phyloP scores from a whole-genome alignment of 2,113 vertebrate species.

The Sphaerodactylus townsendi region DNA sequence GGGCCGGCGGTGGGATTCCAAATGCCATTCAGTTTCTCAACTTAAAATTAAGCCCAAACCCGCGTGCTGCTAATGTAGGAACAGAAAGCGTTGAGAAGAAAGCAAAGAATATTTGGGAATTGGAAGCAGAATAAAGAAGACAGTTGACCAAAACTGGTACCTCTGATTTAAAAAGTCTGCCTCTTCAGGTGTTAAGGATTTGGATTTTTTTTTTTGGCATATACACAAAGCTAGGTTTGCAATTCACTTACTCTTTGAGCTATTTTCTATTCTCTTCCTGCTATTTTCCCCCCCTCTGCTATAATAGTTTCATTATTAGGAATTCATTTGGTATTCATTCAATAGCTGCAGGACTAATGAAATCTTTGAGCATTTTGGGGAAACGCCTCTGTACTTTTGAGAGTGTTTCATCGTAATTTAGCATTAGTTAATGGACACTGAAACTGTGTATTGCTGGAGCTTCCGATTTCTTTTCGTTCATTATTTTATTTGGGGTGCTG shows the following conservation, averaged over 20 bases:
- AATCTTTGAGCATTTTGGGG: slow-evolving; percentile 36
- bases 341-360: slow-evolving; percentile 46
- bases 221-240: neutral
- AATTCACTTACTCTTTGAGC: rapidly evolving
- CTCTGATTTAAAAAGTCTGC: neutral
- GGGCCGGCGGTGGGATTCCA: neutral
- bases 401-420: slow-evolving; percentile 33
- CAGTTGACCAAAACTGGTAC: neutral
- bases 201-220: neutral
- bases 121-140: neutral
- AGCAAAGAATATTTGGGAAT: rapidly evolving
- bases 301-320: slow-evolving; percentile 22
- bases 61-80: rapidly evolving
- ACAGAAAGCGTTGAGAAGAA: rapidly evolving
- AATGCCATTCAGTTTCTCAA: neutral
- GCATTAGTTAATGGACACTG: slow-evolving; percentile 40
- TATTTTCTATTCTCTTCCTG: neutral
- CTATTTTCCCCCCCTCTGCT: slow-evolving; percentile 8
- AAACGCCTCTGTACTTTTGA: slow-evolving; percentile 18
- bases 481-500: slow-evolving; percentile 39
- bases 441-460: neutral
- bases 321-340: slow-evolving; percentile 19
- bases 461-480: slow-evolving; percentile 34
- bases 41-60: neutral
- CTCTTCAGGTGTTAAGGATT: neutral